Percentiles rank a stretch among this genome's conserved stretches.
These are phyloP conservation scores for Bedellia somnulentella DNA, from an alignment of 2,888 invertebrate genomes.

Conservation along the genomic window DNA sequence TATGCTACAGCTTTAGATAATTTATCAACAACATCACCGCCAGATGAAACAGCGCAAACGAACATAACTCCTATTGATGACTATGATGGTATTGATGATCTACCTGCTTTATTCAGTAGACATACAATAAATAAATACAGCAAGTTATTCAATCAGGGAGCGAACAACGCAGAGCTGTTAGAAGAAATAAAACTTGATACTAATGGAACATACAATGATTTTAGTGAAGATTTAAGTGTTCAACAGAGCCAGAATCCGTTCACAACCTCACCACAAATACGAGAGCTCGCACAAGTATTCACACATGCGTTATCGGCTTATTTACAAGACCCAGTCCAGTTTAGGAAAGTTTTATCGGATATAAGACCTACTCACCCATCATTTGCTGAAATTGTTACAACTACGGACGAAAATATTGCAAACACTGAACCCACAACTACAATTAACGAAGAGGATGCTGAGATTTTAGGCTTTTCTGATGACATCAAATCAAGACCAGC, in stretches of 20 bases:
- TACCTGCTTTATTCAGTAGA: conserved; percentile 66
- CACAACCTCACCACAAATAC: conserved; percentile 65
- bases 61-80: conserved; percentile 31
- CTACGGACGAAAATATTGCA: conserved; percentile 29
- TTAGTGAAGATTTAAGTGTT: conserved; percentile 57
- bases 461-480: conserved; percentile 77
- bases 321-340: conserved; percentile 79
- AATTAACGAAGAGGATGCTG: conserved; percentile 71
- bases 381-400: conserved; percentile 35
- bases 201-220: conserved; percentile 41
- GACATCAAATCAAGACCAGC: conserved; percentile 36
- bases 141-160: conserved; percentile 33
- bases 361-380: conserved; percentile 80
- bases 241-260: conserved; percentile 68
- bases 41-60: conserved; percentile 23
- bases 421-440: conserved; percentile 62
- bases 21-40: conserved; percentile 33
- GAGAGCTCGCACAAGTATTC: conserved; percentile 82
- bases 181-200: conserved; percentile 43
- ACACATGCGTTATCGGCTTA: conserved; percentile 82
- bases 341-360: conserved; percentile 73
- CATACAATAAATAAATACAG: conserved; percentile 68
- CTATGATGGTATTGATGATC: conserved; percentile 41
- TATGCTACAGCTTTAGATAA: conserved; percentile 73
- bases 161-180: conserved; percentile 30